Evolutionary conservation across 2,888 invertebrate species (phyloP).

Genomic region (Zelleria hepariella): DNA sequence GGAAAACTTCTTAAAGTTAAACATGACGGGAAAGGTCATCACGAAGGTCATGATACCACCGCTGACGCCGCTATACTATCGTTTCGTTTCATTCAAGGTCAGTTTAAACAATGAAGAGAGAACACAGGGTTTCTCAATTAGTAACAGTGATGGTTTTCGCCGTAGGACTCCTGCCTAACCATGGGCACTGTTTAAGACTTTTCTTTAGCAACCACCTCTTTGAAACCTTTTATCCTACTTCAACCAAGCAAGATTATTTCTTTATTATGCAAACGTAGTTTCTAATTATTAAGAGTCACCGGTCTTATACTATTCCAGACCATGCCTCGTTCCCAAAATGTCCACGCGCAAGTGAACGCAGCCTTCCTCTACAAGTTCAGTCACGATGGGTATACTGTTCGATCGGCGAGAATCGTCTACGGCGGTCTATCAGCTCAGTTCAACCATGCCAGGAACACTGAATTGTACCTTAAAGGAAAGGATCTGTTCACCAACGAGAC

Average conservation of each 20-base stretch:
- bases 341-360: slow-evolving; percentile 82
- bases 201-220: too few species aligned
- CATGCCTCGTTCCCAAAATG: slow-evolving; percentile 80
- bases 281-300: background rate
- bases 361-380: slow-evolving; percentile 77
- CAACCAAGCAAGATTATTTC: too few species aligned
- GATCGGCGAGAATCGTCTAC: slow-evolving; percentile 72
- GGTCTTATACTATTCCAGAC: slow-evolving; percentile 63
- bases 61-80: slow-evolving; percentile 23
- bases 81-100: slow-evolving; percentile 21
- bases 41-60: slow-evolving; percentile 40
- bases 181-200: too few species aligned
- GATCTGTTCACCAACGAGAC: slow-evolving; percentile 55
- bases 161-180: too few species aligned
- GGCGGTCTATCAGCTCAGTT: slow-evolving; percentile 70
- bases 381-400: slow-evolving; percentile 31
- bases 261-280: too few species aligned
- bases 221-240: too few species aligned
- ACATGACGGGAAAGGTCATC: slow-evolving; percentile 42
- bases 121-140: too few species aligned
- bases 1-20: slow-evolving; percentile 31
- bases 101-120: too few species aligned
- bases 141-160: too few species aligned
- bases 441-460: slow-evolving; percentile 73
- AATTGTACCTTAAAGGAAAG: slow-evolving; percentile 49